Percentiles rank a stretch among this genome's conserved stretches.
These are phyloP conservation scores for Apis mellifera DNA, from an alignment of 1,140 invertebrate genomes.

Conservation along the genomic window DNA sequence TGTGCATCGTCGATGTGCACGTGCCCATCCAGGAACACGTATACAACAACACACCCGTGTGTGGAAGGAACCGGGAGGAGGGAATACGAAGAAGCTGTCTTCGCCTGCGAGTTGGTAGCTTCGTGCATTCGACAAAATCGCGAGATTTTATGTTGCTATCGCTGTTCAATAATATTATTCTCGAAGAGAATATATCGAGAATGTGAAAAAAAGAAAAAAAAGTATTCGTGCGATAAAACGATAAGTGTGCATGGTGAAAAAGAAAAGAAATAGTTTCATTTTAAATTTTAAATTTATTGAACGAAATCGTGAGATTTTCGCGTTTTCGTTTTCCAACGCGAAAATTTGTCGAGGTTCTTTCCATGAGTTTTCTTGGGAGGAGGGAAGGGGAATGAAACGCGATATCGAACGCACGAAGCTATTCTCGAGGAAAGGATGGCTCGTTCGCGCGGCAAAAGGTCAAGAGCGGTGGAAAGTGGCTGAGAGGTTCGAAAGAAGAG, in stretches of 20 bases:
- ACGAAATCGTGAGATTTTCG: no score
- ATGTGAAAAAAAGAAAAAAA: no score
- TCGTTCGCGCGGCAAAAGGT: conserved; percentile 10
- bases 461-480: conserved; percentile 22
- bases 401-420: background rate
- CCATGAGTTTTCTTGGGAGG: no score
- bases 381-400: no score
- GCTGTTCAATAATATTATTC: background rate
- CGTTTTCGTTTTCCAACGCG: no score
- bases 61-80: background rate
- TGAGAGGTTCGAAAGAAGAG: background rate
- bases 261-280: no score
- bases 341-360: no score
- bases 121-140: background rate
- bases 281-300: no score
- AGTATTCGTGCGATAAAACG: no score
- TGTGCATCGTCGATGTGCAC: conserved; percentile 38
- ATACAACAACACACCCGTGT: background rate
- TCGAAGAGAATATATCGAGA: background rate
- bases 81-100: background rate
- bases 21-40: background rate
- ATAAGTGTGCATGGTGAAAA: no score
- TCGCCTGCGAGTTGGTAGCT: background rate
- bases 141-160: background rate
- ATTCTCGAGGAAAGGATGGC: conserved; percentile 15